Conservation (phyloP, 2,797 vertebrate species). For the Sitta carolinensis region DNA sequence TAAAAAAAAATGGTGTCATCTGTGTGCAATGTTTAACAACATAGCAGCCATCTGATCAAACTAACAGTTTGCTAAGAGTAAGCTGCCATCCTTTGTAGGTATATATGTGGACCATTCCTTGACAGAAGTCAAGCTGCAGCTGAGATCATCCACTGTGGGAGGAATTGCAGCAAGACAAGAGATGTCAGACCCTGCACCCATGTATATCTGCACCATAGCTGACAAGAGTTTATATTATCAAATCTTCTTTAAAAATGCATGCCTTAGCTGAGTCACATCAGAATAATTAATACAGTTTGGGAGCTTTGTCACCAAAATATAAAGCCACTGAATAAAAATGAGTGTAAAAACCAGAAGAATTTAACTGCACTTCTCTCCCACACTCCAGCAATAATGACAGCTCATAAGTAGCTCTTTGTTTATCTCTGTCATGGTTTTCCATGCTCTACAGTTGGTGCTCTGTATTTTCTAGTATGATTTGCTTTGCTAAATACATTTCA, state of each 20-base stretch:
- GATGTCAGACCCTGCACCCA: background rate
- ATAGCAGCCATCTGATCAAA: background rate
- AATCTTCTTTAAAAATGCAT: background rate
- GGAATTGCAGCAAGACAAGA: background rate
- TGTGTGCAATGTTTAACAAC: background rate
- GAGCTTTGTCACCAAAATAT: background rate
- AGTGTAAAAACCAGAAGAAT: background rate
- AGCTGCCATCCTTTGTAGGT: background rate
- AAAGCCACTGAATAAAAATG: background rate
- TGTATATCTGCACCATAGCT: background rate
- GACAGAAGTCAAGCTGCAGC: background rate
- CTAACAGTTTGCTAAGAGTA: background rate
- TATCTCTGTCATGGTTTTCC: background rate
- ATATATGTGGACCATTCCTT: background rate
- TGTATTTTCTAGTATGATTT: background rate
- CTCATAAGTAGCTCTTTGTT: conserved; percentile 6
- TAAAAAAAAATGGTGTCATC: fast-evolving
- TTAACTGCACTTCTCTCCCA: background rate
- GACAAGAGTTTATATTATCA: background rate
- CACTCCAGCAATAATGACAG: background rate
- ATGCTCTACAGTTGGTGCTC: background rate
- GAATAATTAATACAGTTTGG: background rate
- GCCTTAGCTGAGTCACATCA: background rate
- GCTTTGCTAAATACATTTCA: background rate
- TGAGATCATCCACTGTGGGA: background rate